These are phyloP conservation scores for Romanogobio albipinnatus DNA, from an alignment of 2,113 vertebrate species.

Conservation along the genomic window DNA sequence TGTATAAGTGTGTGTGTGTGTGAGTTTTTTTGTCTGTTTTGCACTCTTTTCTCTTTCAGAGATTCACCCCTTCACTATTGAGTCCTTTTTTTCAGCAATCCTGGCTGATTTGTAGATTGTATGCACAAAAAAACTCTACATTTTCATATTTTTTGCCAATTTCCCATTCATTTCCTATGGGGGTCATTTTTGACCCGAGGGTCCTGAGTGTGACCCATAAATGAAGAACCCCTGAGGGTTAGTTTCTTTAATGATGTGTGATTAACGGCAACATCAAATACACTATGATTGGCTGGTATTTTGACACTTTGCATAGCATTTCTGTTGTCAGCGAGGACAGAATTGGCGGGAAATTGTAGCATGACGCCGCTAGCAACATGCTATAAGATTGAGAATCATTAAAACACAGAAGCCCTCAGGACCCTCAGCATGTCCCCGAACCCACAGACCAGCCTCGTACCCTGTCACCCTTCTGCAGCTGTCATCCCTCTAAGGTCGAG, in stretches of 20 bases:
- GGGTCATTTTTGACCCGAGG: no score
- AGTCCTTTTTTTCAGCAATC: no score
- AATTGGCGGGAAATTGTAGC: background rate
- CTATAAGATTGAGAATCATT: background rate
- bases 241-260: background rate
- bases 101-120: no score
- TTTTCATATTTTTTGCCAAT: no score
- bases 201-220: no score
- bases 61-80: no score
- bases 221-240: no score
- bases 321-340: background rate
- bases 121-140: no score
- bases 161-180: no score
- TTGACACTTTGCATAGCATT: background rate
- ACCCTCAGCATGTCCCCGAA: slow-evolving; percentile 10
- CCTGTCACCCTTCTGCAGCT: slow-evolving; percentile 54
- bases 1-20: no score
- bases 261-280: background rate
- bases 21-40: no score
- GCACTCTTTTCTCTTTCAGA: no score
- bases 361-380: background rate
- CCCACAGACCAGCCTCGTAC: slow-evolving; percentile 3
- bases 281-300: background rate
- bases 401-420: background rate
- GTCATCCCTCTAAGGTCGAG: slow-evolving; percentile 57